phyloP scores from a whole-genome alignment of 2,113 vertebrate genomes.

The Lasiurus borealis region DNA sequence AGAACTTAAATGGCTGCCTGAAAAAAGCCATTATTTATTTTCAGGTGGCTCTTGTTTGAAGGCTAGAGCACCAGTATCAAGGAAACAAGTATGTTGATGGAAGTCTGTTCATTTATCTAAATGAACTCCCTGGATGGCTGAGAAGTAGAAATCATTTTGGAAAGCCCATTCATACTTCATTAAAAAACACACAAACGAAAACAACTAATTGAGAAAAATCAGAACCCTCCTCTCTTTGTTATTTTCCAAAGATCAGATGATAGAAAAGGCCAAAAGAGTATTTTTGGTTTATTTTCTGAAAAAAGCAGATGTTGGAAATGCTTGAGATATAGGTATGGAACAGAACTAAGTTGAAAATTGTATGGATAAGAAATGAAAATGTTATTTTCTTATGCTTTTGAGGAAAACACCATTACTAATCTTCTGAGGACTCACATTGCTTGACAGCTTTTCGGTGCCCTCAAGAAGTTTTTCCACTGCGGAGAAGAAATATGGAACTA shows the following conservation, averaged over 20 bases:
- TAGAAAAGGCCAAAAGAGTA: slow-evolving; percentile 52
- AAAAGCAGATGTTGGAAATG: slow-evolving; percentile 53
- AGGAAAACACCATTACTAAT: neutral
- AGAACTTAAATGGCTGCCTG: neutral
- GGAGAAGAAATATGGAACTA: neutral
- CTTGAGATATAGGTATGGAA: slow-evolving; percentile 60
- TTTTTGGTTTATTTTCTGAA: slow-evolving; percentile 58
- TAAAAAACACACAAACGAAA: neutral
- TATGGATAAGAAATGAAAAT: neutral
- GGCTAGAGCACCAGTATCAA: neutral
- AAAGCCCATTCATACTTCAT: neutral
- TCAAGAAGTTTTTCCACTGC: neutral
- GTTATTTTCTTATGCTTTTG: neutral
- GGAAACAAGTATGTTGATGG: neutral
- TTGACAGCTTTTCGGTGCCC: neutral
- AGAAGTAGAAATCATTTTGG: slow-evolving; percentile 1
- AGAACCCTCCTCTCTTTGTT: neutral
- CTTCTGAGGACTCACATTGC: neutral
- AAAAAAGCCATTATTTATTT: slow-evolving; percentile 23
- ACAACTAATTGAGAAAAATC: neutral
- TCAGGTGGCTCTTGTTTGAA: neutral
- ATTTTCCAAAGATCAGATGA: slow-evolving; percentile 28
- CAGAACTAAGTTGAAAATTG: slow-evolving; percentile 8
- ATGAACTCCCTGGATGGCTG: slow-evolving; percentile 20
- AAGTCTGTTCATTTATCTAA: slow-evolving; percentile 8